Evolutionary conservation across 1,140 invertebrate species (phyloP).

Genomic region (Druon quercuslanigerum): DNA sequence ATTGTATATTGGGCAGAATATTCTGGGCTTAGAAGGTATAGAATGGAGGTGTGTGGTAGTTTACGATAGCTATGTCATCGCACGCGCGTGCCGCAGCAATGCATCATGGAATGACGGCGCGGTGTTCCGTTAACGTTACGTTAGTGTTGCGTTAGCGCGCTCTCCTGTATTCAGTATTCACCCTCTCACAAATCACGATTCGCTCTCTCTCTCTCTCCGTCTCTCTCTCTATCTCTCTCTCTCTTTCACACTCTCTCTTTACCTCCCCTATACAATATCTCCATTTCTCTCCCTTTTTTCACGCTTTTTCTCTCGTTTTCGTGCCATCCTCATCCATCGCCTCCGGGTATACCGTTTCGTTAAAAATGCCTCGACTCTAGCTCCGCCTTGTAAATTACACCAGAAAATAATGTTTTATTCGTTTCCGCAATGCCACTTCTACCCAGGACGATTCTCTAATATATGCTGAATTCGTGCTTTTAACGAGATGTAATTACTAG

Average conservation of each 20-base stretch:
- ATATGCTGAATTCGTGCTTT: no score
- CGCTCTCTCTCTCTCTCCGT: slow-evolving; percentile 40
- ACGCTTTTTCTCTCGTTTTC: slow-evolving; percentile 38
- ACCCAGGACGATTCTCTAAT: no score
- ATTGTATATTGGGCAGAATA: slow-evolving; percentile 10
- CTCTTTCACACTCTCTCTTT: slow-evolving; percentile 46
- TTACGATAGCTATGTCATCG: slow-evolving; percentile 42
- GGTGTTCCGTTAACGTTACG: slow-evolving; percentile 42
- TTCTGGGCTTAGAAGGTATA: not conserved
- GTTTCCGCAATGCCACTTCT: slow-evolving; percentile 42
- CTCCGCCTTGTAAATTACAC: slow-evolving; percentile 42
- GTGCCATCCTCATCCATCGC: slow-evolving; percentile 32
- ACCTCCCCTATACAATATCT: slow-evolving; percentile 42
- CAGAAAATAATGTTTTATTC: slow-evolving; percentile 43
- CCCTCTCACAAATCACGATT: slow-evolving; percentile 47
- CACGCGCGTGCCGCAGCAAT: slow-evolving; percentile 43
- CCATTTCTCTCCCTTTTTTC: slow-evolving; percentile 48
- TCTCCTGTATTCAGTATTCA: slow-evolving; percentile 32
- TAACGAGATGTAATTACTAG: not conserved
- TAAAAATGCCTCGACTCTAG: slow-evolving; percentile 42
- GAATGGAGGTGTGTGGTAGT: slow-evolving; percentile 31
- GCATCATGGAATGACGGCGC: slow-evolving; percentile 43
- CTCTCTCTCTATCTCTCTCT: slow-evolving; percentile 31
- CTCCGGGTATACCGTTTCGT: slow-evolving; percentile 39
- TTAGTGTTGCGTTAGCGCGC: slow-evolving; percentile 52